Evolutionary conservation across 2,888 invertebrate genomes (phyloP), one percentile per base, ranked within the genome.

Genomic region (Eumacrocentrus americanus): DNA sequence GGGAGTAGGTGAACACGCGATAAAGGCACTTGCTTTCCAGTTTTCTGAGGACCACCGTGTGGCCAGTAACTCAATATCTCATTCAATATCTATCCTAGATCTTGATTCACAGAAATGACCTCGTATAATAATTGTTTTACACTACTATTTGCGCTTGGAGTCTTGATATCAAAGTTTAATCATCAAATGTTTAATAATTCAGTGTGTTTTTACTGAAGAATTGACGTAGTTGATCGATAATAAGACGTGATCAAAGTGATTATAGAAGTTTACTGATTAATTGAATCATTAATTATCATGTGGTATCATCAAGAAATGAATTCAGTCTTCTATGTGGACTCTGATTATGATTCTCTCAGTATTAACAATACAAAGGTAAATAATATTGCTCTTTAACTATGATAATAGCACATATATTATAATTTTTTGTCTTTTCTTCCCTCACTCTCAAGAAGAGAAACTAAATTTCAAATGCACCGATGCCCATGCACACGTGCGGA

Each of bases 301-400:
- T 72, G 77, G 75, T 73, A 67, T 56, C 71, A 65, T 57, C 71
- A 67, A 29, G 72, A 75, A 51, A 72, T 61, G 64, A 72, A 69
- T 46, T 76, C 78, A 22, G 64, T 71, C 14, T 78, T 78, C 58
- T 78, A 78, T 58, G 72, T 78, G 25, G 73, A 78, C 23, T 71
- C 74, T 20, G 70, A 70, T 37, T 64, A 69, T 52, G 72, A 70
- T 22, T 68, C 73, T 16, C 38, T 70, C 29, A 67, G 65, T 29
- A 34, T 65, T 5, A 70, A 66, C 50, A 67, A 68, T 40, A 61
- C 50, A 14, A 72, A 75, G 70, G 71, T 74, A 67, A 63, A 29
- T 29, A 29, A 6, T 6, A 29, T 29, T 29, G 4, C 9, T 9
- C 42, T 18, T 12, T 18, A 50, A 23, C 34, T 18, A 34, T 52